Base-by-base conservation (phyloP, 2,888 invertebrate genomes). In the Lottia gigantea region DNA sequence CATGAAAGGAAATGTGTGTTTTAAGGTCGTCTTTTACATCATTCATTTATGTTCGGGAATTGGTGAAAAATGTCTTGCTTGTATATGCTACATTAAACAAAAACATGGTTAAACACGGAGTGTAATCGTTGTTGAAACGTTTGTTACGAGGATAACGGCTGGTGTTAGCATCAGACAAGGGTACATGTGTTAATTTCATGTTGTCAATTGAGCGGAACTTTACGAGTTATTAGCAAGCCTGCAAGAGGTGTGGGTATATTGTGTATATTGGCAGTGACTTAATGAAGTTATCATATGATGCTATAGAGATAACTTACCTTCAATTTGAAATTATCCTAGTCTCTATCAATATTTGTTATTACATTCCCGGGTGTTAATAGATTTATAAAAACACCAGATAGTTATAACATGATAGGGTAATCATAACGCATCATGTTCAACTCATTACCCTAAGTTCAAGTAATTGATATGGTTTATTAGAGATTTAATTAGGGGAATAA, bases 71-170 rank as follows among this genome's bases (percentile, higher is more conserved):
- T 23, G 55, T 55, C 55, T 55, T 55, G 19, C 55, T 55, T 23
- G 55, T 55, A 55, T 16, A 55, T 55, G 55, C 55, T 55, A 55
- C 55, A 55, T 55, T 55, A 55, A 55, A 55, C 55, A 55, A 55
- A 55, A 55, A 55, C 55, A 55, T 55, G 55, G 40, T 40, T 55
- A 19, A 55, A 55, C 23, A 23, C 55, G 40, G 40, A 40, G 40
- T 8, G 40, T 40, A 40, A 40, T 40, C 55, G 55, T 55, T 55
- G 23, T 55, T 23, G 55, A 55, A 23, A 55, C 23, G 55, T 55
- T 55, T 23, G 55, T 23, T 19, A 55, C 23, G 0, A 23, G 19
- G 8, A 55, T 15, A 12, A 14, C 55, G 23, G 23, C 19, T 23
- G 55, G 23, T 55, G 19, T 3, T 55, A 55, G 55, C 55, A 55